Base-by-base conservation (phyloP, 2,888 invertebrate species). In the Spodoptera exigua region DNA sequence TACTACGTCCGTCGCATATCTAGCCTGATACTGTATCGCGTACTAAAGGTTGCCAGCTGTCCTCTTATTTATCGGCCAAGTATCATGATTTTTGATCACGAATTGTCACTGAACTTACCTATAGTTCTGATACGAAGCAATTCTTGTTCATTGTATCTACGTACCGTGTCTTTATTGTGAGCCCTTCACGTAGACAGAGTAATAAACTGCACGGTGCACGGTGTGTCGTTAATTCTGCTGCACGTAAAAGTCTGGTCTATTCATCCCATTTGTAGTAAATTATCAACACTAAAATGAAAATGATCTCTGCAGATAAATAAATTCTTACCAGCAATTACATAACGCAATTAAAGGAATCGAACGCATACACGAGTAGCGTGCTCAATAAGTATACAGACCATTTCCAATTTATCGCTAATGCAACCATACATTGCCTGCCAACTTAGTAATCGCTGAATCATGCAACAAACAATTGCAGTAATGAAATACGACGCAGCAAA, bases 341-440 rank as follows among this genome's bases (percentile, higher is more conserved):
- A 74, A 69, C 40, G 63, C 56, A 66, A 66, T 71, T 77, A 77
- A 65, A 65, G 65, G 75, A 77, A 66, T 65, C 56, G 47, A 69
- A 74, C 36, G 62, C 63, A 66, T 64, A 64, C 66, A 64, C 46
- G 61, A 66, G 60, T n/a, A 64, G 57, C 60, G 47, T 37, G 61
- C 44, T 69, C 49, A 59, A 68, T 62, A 69, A 68, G 61, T 39
- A 61, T 45, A 46, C 17, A 36, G 40, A 71, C 69, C 62, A 74
- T 51, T 56, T 54, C 45, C 16, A 49, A 55, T 49, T 21, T 57
- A 74, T 71, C 45, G 59, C 57, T 13, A 16, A 39, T 60, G 68
- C 21, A 40, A 1, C 0, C 0, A 10, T 66, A 7, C 69, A 49
- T 69, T 59, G 45, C 60, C 0, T 3, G 27, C 10, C 18, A 43